phyloP scores from a whole-genome alignment of 2,888 invertebrate species.

The Spicauda simplicius region DNA sequence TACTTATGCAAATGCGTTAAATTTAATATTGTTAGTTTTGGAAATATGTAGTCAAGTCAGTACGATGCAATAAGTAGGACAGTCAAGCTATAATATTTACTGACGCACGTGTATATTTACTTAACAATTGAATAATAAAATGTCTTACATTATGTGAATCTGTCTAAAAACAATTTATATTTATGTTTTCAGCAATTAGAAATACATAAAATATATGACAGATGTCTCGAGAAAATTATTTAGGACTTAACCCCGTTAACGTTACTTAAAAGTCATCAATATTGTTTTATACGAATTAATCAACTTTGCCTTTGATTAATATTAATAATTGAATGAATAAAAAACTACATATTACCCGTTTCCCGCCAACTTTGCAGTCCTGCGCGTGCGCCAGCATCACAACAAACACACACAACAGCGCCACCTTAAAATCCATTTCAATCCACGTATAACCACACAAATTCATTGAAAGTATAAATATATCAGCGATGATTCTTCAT shows the following conservation, averaged over 20 bases:
- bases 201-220: too few species aligned
- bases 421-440: constrained; percentile 38
- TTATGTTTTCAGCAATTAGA: too few species aligned
- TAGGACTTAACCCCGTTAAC: too few species aligned
- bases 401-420: constrained; percentile 46
- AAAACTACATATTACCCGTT: constrained; percentile 53
- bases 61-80: background rate
- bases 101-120: background rate
- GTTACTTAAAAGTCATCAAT: too few species aligned
- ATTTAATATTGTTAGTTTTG: too few species aligned
- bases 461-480: background rate
- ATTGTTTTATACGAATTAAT: too few species aligned
- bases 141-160: too few species aligned
- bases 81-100: background rate
- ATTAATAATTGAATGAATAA: too few species aligned
- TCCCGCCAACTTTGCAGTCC: constrained; percentile 71
- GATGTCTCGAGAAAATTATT: too few species aligned
- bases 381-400: constrained; percentile 53
- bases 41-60: background rate
- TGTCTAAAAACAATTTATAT: too few species aligned
- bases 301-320: too few species aligned
- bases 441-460: background rate
- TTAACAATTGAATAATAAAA: background rate
- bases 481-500: background rate
- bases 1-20: too few species aligned